These are phyloP conservation scores for Austrofundulus limnaeus DNA, from an alignment of 2,113 vertebrate genomes.

Conservation along the genomic window DNA sequence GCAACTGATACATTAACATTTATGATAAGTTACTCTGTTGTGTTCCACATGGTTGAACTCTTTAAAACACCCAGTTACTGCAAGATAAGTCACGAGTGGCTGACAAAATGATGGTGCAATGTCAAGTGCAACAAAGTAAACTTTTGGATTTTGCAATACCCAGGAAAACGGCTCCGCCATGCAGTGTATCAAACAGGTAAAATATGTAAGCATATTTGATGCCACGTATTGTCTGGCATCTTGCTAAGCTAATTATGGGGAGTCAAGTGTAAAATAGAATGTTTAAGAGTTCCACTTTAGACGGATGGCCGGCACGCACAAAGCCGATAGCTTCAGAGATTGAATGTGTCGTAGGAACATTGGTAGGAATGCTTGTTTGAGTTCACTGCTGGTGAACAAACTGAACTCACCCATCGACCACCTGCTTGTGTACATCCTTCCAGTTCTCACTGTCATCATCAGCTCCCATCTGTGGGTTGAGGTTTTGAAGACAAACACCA, in stretches of 20 bases:
- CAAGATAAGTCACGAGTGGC: background rate
- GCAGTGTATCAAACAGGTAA: too few relatives aligned
- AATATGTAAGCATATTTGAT: too few relatives aligned
- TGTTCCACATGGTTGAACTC: slow-evolving; percentile 14
- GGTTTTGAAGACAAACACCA: slow-evolving; percentile 87
- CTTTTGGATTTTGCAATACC: background rate
- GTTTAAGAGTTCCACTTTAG: too few relatives aligned
- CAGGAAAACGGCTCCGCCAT: background rate
- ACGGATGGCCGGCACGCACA: too few relatives aligned
- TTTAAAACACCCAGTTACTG: background rate
- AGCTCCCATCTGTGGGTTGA: slow-evolving; percentile 89
- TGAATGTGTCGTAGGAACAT: too few relatives aligned
- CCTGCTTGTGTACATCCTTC: slow-evolving; percentile 91
- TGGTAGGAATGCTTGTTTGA: too few relatives aligned
- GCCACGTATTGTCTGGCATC: background rate
- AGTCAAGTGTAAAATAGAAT: too few relatives aligned
- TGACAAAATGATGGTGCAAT: background rate
- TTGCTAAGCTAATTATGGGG: too few relatives aligned
- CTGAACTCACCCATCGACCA: slow-evolving; percentile 90
- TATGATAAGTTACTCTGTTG: slow-evolving; percentile 14
- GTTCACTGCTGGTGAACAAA: background rate
- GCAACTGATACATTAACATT: slow-evolving; percentile 4
- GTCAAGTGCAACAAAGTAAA: background rate
- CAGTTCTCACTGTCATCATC: slow-evolving; percentile 90
- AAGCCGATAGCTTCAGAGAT: background rate